phyloP scores from a whole-genome alignment of 2,888 invertebrate genomes.

The Tetrapedia diversipes region DNA sequence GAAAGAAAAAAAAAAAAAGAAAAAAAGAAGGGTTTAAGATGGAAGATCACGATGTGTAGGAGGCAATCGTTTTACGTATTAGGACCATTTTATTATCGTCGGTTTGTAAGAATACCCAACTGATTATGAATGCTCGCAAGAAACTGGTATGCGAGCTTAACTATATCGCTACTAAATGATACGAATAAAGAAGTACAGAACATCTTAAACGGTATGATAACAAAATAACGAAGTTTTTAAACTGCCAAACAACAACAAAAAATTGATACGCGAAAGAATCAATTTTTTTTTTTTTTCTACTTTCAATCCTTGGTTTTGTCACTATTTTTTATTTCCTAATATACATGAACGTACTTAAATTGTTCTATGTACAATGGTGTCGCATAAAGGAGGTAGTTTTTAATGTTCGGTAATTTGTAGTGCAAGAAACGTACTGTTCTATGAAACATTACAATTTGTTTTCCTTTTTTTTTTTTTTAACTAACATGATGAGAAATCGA shows the following conservation, averaged over 20 bases:
- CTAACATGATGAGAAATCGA: background rate
- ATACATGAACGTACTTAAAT: slow-evolving; percentile 8
- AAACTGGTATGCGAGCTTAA: slow-evolving; percentile 22
- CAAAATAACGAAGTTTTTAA: slow-evolving; percentile 17
- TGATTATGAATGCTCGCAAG: slow-evolving; percentile 36
- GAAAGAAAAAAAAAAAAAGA: no score
- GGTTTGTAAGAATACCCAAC: slow-evolving; percentile 28
- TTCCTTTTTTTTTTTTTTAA: background rate
- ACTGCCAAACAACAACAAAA: no score
- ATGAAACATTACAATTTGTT: background rate
- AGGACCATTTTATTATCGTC: slow-evolving; percentile 30
- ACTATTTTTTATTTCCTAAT: background rate
- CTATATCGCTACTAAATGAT: slow-evolving; percentile 34
- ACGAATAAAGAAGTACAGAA: slow-evolving; percentile 37
- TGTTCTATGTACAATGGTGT: slow-evolving; percentile 1
- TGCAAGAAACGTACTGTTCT: background rate
- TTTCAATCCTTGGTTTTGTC: background rate
- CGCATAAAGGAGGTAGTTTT: no score
- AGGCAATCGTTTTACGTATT: background rate
- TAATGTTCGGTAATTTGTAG: slow-evolving; percentile 12
- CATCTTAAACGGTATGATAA: slow-evolving; percentile 35
- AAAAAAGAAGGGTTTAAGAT: background rate
- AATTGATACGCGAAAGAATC: no score
- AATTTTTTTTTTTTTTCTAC: background rate
- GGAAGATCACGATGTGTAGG: background rate